Evolutionary conservation across 2,797 vertebrate genomes (phyloP).

Genomic region (Loris lydekkerianus): DNA sequence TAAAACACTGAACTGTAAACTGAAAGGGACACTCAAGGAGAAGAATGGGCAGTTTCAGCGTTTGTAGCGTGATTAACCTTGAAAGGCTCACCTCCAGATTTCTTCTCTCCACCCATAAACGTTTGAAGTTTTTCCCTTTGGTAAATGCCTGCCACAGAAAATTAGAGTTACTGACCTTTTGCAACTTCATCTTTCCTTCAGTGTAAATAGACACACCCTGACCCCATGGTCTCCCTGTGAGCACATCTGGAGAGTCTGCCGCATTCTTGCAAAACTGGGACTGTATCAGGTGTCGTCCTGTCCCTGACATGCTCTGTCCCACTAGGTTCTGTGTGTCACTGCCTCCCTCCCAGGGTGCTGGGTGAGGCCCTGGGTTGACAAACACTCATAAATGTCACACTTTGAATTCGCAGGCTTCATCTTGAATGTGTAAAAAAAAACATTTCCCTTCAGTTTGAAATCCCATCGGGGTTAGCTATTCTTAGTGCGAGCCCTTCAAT

Average conservation of each 20-base stretch:
- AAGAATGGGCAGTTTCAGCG: accelerated
- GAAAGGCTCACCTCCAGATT: neutral
- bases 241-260: neutral
- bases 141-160: neutral
- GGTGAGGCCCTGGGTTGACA: accelerated
- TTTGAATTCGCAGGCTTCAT: neutral
- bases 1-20: neutral
- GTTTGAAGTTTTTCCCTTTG: neutral
- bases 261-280: neutral
- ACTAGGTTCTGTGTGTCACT: neutral
- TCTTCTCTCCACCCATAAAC: neutral
- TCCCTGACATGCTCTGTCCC: neutral
- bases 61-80: neutral
- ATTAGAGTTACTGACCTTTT: neutral
- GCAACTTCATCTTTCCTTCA: neutral
- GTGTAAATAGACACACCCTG: neutral
- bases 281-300: neutral
- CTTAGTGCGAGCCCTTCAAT: neutral
- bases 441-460: neutral
- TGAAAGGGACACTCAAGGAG: neutral
- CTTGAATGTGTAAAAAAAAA: slow-evolving; percentile 7
- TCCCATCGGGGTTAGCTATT: neutral
- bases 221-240: neutral
- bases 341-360: too few species aligned
- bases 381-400: neutral